Evolutionary conservation across 1,140 invertebrate genomes (phyloP).

Genomic region (Caerostris extrusa): DNA sequence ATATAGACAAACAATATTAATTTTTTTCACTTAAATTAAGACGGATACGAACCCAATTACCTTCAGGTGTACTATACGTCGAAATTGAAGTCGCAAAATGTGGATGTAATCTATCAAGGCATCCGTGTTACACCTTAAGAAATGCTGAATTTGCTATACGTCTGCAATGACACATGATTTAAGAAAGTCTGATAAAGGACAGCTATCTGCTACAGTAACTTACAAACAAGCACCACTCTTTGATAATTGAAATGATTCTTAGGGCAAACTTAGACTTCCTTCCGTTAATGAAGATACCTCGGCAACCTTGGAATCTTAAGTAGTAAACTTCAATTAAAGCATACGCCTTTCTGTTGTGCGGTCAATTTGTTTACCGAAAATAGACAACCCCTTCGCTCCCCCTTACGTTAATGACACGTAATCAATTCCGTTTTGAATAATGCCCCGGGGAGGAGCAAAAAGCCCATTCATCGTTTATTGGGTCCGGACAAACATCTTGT

Average conservation of each 20-base stretch:
- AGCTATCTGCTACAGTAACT: not conserved
- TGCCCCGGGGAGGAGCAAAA: not conserved
- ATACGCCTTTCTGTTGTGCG: not conserved
- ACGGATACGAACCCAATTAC: too few species aligned
- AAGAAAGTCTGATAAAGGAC: not conserved
- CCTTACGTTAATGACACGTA: not conserved
- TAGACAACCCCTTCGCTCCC: not conserved
- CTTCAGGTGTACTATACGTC: too few species aligned
- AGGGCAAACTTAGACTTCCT: not conserved
- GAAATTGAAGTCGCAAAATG: not conserved
- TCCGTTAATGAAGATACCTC: not conserved
- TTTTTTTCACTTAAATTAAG: too few species aligned
- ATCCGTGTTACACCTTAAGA: not conserved
- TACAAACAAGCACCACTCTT: not conserved
- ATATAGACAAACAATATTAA: too few species aligned
- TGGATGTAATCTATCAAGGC: not conserved
- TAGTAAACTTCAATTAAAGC: constrained; percentile 5
- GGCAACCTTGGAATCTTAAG: not conserved
- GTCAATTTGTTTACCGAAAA: not conserved
- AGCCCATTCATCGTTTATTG: not conserved
- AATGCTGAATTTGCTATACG: not conserved
- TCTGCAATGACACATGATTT: not conserved
- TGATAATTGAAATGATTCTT: not conserved
- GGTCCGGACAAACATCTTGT: not conserved
- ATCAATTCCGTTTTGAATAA: constrained; percentile 21